A percentile compares a stretch with the other conserved stretches of the same genome.
These are phyloP conservation scores for Alentia gelatinosa DNA, from an alignment of 2,888 invertebrate species.

Conservation along the genomic window DNA sequence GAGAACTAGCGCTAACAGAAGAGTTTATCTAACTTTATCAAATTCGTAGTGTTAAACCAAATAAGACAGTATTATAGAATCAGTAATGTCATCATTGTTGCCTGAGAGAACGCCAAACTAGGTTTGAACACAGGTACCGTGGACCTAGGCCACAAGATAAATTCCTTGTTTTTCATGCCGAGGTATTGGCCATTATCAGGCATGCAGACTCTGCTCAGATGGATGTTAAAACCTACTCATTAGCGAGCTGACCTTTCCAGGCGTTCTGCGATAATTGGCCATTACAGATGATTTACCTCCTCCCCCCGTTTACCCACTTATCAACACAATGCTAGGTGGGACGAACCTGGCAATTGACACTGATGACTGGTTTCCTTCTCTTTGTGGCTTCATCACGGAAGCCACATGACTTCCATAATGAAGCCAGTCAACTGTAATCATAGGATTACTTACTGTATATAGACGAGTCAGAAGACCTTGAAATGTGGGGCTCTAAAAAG, in stretches of 20 bases:
- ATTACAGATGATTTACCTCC: constrained; percentile 24
- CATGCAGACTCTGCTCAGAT: not conserved
- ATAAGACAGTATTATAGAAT: no score
- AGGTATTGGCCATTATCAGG: not conserved
- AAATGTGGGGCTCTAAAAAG: no score
- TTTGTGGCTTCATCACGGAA: constrained; percentile 49
- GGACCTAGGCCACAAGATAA: no score
- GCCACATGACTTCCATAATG: constrained; percentile 22
- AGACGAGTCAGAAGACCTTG: no score
- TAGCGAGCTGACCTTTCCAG: not conserved
- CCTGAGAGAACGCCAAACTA: no score
- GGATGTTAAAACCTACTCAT: constrained; percentile 23
- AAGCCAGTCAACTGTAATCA: constrained; percentile 5
- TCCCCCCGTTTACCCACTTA: not conserved
- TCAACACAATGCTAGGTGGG: constrained; percentile 16
- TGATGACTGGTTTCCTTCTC: not conserved
- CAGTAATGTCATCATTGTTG: no score
- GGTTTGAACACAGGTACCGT: no score
- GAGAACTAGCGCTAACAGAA: no score
- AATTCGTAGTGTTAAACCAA: no score
- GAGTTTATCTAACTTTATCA: no score
- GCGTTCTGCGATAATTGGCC: constrained; percentile 17
- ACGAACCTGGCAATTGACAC: not conserved
- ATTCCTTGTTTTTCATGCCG: not conserved
- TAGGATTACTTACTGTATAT: not conserved